phyloP scores from a whole-genome alignment of 2,888 invertebrate species.

The Notodonta dromedarius region DNA sequence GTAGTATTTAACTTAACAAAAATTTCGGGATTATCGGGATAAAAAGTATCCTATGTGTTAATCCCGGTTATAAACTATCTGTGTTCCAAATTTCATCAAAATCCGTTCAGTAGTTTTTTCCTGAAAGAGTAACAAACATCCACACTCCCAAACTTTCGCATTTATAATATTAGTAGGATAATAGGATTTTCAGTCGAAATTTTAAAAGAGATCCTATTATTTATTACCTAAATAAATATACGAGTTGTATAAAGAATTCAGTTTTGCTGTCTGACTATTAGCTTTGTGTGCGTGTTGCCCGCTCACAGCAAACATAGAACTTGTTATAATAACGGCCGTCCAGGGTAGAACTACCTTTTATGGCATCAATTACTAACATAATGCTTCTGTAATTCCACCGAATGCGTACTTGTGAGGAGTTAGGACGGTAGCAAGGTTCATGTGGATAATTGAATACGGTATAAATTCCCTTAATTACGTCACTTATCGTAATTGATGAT shows the following conservation, averaged over 20 bases:
- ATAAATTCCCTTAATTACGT: constrained; percentile 32
- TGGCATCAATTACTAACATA: constrained; percentile 66
- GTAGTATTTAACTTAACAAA: too few relatives aligned
- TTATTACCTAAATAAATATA: constrained; percentile 50
- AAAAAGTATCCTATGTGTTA: too few relatives aligned
- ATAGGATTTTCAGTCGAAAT: too few relatives aligned
- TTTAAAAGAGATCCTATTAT: constrained; percentile 34
- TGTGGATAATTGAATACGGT: constrained; percentile 49
- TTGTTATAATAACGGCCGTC: constrained; percentile 62
- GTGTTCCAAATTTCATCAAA: too few relatives aligned
- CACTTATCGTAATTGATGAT: constrained; percentile 28
- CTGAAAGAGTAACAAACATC: too few relatives aligned
- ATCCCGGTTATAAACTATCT: too few relatives aligned
- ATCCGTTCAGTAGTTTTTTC: too few relatives aligned
- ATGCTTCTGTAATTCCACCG: constrained; percentile 60
- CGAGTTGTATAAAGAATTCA: constrained; percentile 49
- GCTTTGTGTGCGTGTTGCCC: constrained; percentile 46
- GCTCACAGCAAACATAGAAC: constrained; percentile 45
- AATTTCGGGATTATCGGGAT: too few relatives aligned
- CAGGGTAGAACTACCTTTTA: constrained; percentile 64
- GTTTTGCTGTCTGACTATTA: constrained; percentile 25
- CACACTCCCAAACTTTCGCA: too few relatives aligned
- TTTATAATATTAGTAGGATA: too few relatives aligned
- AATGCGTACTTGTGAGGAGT: constrained; percentile 46
- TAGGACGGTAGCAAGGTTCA: constrained; percentile 41